A percentile compares a stretch with the other conserved stretches of the same genome.
Conservation (phyloP, 2,888 invertebrate species). For the Prosapia bicincta region DNA sequence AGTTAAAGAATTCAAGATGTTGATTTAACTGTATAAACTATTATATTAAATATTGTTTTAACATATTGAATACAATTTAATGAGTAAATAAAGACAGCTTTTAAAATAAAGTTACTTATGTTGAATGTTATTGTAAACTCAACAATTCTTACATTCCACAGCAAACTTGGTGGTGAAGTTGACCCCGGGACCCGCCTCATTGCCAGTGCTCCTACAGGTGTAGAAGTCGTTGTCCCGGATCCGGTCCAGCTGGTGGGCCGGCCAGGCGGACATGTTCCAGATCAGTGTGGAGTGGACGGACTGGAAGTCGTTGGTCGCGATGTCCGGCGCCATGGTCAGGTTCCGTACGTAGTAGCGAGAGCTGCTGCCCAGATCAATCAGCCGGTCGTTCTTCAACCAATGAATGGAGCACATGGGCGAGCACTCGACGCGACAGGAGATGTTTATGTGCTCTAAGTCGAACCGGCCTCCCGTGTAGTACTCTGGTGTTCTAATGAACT, state of each 20-base stretch:
- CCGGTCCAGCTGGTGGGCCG: conserved; percentile 70
- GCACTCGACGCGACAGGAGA: conserved; percentile 87
- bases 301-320: conserved; percentile 73
- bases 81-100: too few species aligned
- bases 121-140: too few species aligned
- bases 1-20: too few species aligned
- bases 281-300: conserved; percentile 83
- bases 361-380: conserved; percentile 53
- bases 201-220: conserved; percentile 75
- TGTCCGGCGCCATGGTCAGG: conserved; percentile 65
- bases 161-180: conserved; percentile 80
- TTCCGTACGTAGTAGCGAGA: conserved; percentile 62
- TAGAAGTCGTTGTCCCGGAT: conserved; percentile 75
- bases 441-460: conserved; percentile 61
- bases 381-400: conserved; percentile 77
- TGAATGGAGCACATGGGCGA: conserved; percentile 79
- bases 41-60: too few species aligned
- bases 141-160: conserved; percentile 90
- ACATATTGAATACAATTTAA: too few species aligned
- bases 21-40: too few species aligned
- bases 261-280: conserved; percentile 86
- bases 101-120: too few species aligned
- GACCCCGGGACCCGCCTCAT: conserved; percentile 75
- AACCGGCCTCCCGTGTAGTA: conserved; percentile 68
- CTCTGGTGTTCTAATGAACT: conserved; percentile 78